Evolutionary conservation across 2,113 vertebrate genomes (phyloP).

Genomic region (Pterocles gutturalis): DNA sequence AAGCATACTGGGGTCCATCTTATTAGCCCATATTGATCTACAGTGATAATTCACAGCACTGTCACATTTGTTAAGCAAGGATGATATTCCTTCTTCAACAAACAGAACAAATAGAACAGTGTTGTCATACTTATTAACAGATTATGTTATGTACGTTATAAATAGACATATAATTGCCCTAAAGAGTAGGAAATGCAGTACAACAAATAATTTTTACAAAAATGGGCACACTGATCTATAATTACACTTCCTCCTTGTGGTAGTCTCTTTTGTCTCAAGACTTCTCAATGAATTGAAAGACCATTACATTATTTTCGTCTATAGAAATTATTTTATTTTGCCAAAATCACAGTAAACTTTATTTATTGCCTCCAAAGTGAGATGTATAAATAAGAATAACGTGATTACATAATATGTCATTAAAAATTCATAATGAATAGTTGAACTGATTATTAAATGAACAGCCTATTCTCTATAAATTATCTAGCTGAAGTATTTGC

Average conservation of each 20-base stretch:
- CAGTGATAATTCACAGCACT: background rate
- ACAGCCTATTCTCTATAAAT: background rate
- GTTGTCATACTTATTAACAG: background rate
- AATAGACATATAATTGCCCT: background rate
- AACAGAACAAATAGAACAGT: background rate
- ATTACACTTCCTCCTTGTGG: background rate
- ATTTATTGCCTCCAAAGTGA: background rate
- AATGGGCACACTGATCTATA: background rate
- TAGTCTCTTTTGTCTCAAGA: background rate
- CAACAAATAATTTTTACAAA: background rate
- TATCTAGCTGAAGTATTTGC: background rate
- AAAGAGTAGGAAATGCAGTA: background rate
- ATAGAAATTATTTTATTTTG: background rate
- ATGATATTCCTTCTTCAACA: background rate
- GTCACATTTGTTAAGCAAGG: background rate
- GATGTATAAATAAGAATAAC: background rate
- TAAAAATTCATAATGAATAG: background rate
- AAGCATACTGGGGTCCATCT: rapidly evolving
- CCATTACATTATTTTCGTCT: background rate
- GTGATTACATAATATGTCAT: background rate
- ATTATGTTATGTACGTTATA: background rate
- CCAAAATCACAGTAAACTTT: background rate
- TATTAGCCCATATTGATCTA: background rate
- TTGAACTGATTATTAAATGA: background rate
- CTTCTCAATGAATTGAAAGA: background rate